Evolutionary conservation across 2,888 invertebrate species (phyloP).

Genomic region (Pandemis heparana): DNA sequence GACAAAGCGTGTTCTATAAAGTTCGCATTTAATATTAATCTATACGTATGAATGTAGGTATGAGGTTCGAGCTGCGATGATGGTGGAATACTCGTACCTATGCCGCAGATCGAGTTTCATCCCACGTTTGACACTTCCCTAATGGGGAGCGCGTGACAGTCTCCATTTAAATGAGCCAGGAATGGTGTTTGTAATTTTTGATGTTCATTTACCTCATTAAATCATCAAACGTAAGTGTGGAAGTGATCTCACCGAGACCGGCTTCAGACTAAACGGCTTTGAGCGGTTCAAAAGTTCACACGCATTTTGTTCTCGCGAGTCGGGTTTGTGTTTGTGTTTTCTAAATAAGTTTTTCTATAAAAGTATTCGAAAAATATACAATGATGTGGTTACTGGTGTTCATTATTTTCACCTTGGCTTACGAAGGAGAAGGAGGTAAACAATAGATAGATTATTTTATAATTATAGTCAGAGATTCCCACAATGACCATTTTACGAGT

Average conservation of each 20-base stretch:
- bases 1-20: conserved; percentile 19
- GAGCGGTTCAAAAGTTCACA: conserved; percentile 61
- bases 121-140: conserved; percentile 40
- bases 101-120: conserved; percentile 25
- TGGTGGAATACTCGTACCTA: conserved; percentile 11
- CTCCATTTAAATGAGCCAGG: conserved; percentile 50
- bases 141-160: conserved; percentile 73
- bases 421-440: conserved; percentile 42
- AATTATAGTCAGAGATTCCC: neutral
- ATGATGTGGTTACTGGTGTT: conserved; percentile 51
- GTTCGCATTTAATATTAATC: conserved; percentile 20
- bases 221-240: conserved; percentile 61
- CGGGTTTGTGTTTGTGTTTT: conserved; percentile 49
- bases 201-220: conserved; percentile 71
- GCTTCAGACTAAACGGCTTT: conserved; percentile 60
- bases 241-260: conserved; percentile 69
- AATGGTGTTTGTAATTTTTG: conserved; percentile 58
- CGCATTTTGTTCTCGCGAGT: conserved; percentile 57
- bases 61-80: neutral
- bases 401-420: conserved; percentile 26
- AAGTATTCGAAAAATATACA: conserved; percentile 44
- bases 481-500: neutral
- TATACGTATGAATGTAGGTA: conserved; percentile 1
- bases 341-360: conserved; percentile 10
- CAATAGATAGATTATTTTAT: neutral